Evolutionary conservation across 1,140 invertebrate species (phyloP), one percentile per base, ranked within the genome.

Genomic region (Lepidurus arcticus): DNA sequence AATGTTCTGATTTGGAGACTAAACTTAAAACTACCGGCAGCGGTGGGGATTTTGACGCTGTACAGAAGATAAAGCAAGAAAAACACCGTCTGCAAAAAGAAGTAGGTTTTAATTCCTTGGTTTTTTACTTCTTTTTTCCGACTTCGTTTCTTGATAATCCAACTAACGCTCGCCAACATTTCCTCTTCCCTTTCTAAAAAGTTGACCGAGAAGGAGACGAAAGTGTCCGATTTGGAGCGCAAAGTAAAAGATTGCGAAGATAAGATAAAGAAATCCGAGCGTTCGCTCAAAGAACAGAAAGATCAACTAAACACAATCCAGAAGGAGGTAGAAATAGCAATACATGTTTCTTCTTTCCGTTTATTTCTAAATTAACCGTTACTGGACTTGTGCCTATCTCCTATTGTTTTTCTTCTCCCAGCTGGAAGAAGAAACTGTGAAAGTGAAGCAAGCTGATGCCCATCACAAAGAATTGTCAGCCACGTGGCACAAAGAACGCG

Each of bases 231-330:
- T 45, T 82, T 88, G 79, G 88, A 89, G 83, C 88, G 88, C 80
- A 87, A 88, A 85, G 47, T 89, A 16, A 88, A 88, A 82, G 88
- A 89, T 78, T 80, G 84, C 10, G 89, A 90, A 82, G 89, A 90
- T 45, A 90, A 88, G 84, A 86, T 86, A 73, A 90, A 88, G 81
- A 86, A 87, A 80, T 86, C 84, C 73, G 90, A 91, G 81, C 88
- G 87, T 82, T 83, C 87, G 73, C 83, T 88, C 53, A 83, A 83
- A 42, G 83, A 85, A 13, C 87, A 88, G 77, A 90, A 90, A 84
- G 88, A 90, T 78, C 87, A 88, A 82, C 86, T 90, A 43, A 82
- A 87, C 44, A 88, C 88, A 83, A 84, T 90, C 81, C 88, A 90
- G 83, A 88, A 87, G 85, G 88, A 89, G 85, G 88, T 89, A 83